These are phyloP conservation scores for Rosalia funebris DNA, from an alignment of 2,888 invertebrate genomes.

Conservation along the genomic window DNA sequence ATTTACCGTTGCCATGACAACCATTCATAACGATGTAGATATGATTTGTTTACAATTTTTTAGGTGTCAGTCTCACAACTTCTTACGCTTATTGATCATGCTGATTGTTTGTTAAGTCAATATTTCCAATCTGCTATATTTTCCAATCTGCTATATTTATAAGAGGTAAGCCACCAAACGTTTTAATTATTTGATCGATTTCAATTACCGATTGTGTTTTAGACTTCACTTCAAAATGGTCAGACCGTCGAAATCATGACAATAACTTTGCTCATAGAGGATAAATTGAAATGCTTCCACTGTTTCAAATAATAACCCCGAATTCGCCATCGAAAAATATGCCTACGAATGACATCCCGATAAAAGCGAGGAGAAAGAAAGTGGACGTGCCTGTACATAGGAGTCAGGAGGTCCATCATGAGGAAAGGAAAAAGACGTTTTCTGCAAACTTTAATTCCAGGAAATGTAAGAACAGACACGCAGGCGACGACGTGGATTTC, in stretches of 20 bases:
- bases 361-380: conserved; percentile 52
- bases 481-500: neutral
- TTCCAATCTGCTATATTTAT: no score
- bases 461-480: conserved; percentile 37
- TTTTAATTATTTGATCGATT: conserved; percentile 21
- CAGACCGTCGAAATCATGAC: conserved; percentile 9
- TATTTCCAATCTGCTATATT: conserved; percentile 7
- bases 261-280: conserved; percentile 2
- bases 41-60: conserved; percentile 45
- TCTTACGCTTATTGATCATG: conserved; percentile 21
- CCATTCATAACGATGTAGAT: conserved; percentile 37
- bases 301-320: conserved; percentile 42
- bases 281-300: conserved; percentile 42
- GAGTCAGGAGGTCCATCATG: conserved; percentile 23
- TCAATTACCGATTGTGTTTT: neutral
- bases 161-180: conserved; percentile 14
- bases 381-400: conserved; percentile 57
- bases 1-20: conserved; percentile 45
- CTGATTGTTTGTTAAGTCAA: conserved; percentile 29
- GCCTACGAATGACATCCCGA: conserved; percentile 43
- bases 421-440: conserved; percentile 47
- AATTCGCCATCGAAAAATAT: conserved; percentile 16
- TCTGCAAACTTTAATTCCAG: conserved; percentile 55
- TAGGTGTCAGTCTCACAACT: conserved; percentile 36
- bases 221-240: neutral